Evolutionary conservation across 2,888 invertebrate species (phyloP).

Genomic region (Drosophila yooni): DNA sequence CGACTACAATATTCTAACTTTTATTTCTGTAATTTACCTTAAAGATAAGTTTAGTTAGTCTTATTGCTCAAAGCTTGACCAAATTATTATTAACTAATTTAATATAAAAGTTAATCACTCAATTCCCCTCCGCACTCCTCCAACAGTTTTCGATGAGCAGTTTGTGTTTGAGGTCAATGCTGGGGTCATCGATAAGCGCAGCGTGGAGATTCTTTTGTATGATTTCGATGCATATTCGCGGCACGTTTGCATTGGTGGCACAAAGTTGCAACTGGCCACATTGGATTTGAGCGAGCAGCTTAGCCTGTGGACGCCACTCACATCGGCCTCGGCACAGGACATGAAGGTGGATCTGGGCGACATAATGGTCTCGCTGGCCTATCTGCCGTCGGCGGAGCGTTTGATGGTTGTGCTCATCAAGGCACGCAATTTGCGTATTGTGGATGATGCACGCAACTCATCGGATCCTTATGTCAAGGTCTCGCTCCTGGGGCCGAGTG

Average conservation of each 20-base stretch:
- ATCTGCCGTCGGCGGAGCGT: conserved; percentile 95
- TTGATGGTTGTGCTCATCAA: conserved; percentile 96
- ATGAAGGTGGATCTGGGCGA: conserved; percentile 94
- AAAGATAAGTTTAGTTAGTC: neutral
- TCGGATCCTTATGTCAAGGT: conserved; percentile 98
- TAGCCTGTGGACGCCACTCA: conserved; percentile 87
- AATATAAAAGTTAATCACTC: neutral
- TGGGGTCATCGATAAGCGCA: conserved; percentile 86
- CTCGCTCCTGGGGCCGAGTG: conserved; percentile 93
- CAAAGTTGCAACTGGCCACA: conserved; percentile 86
- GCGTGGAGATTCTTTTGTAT: conserved; percentile 88
- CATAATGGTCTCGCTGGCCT: conserved; percentile 95
- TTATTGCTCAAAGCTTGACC: neutral
- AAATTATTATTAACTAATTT: neutral
- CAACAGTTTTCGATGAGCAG: conserved; percentile 88
- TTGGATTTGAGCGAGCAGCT: conserved; percentile 87
- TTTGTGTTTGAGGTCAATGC: conserved; percentile 89
- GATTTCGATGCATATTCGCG: conserved; percentile 89
- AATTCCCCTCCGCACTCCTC: neutral
- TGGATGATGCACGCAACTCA: conserved; percentile 95
- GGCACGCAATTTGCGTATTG: conserved; percentile 95
- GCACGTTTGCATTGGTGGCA: conserved; percentile 88
- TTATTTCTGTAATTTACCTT: neutral
- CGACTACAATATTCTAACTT: neutral
- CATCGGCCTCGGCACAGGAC: conserved; percentile 86